These are phyloP conservation scores for Polietes domitor DNA, from an alignment of 2,888 invertebrate genomes.

Conservation along the genomic window DNA sequence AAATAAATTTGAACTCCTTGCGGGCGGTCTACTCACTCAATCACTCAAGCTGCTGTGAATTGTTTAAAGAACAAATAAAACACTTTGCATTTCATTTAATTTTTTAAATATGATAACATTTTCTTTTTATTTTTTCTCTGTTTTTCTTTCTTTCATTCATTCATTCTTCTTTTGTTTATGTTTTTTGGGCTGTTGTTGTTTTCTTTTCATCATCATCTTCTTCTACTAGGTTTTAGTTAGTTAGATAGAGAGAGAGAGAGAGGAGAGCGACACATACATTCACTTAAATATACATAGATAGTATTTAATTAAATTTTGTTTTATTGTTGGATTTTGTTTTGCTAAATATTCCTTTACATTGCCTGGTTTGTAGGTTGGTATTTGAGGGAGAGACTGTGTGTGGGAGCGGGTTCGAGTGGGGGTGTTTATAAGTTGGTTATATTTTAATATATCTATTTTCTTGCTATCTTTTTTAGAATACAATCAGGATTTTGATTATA, in stretches of 20 bases:
- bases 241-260: not conserved
- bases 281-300: constrained; percentile 9
- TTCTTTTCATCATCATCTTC: too few species aligned
- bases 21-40: not conserved
- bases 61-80: constrained; percentile 1
- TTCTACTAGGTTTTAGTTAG: not conserved
- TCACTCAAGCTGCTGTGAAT: not conserved
- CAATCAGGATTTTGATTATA: not conserved
- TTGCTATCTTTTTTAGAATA: not conserved
- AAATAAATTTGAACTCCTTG: not conserved
- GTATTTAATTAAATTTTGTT: not conserved
- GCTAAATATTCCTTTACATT: constrained; percentile 1
- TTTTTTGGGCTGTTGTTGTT: not conserved
- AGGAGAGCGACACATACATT: constrained; percentile 21
- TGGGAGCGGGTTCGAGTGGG: constrained; percentile 16
- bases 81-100: not conserved
- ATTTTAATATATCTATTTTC: not conserved
- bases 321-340: not conserved
- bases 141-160: too few species aligned
- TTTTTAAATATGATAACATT: constrained; percentile 29
- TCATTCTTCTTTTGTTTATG: constrained; percentile 1
- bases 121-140: constrained; percentile 6
- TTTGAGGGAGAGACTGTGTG: not conserved
- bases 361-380: constrained; percentile 1
- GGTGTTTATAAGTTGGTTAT: not conserved